Base-by-base conservation (phyloP, 2,888 invertebrate species). In the Macrosiphum euphorbiae region DNA sequence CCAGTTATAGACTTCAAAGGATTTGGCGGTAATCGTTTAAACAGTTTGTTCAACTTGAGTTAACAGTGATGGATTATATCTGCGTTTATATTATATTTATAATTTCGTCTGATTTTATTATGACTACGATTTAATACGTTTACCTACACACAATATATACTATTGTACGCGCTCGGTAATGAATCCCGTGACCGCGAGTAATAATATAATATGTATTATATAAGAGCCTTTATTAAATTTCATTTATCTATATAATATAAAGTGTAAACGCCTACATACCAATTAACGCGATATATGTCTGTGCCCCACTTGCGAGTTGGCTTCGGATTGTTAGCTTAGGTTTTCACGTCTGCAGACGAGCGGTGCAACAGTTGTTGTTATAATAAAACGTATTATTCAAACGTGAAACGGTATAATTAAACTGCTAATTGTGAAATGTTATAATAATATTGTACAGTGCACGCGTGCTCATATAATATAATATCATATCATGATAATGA, bases 1-100 rank as follows among this genome's bases (percentile, higher is more conserved):
- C 91, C 91, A 91, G 91, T 91, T 91, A 85, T 85, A n/a, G 85
- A 91, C 91, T 85, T 91, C 91, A 91, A 91, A 91, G 91, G 55
- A 86, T 91, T 91, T 47, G 91, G 91, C 85, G 85, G 91, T 44
- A 58, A 91, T 85, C 91, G 85, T 91, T 86, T 86, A 85, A 91
- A 85, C 50, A 85, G 91, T 91, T 86, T 85, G 85, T 91, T 91
- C 91, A 85, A 91, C 85, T 86, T 41, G 44, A 85, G 55, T 85
- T 85, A 85, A 85, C 55, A 85, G 91, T 91, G 91, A 91, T 91
- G 91, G 91, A 91, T 91, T 58, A 58, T 85, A 58, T 86, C 26
- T n/a, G 85, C 58, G 91, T 58, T 91, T 58, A 55, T 85, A 91
- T 85, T 91, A 58, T 91, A 90, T 44, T 85, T 91, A 28, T 91